These are phyloP conservation scores for Phenganax subtilis DNA, from an alignment of 92 coral and sea anemone species.

Conservation along the genomic window DNA sequence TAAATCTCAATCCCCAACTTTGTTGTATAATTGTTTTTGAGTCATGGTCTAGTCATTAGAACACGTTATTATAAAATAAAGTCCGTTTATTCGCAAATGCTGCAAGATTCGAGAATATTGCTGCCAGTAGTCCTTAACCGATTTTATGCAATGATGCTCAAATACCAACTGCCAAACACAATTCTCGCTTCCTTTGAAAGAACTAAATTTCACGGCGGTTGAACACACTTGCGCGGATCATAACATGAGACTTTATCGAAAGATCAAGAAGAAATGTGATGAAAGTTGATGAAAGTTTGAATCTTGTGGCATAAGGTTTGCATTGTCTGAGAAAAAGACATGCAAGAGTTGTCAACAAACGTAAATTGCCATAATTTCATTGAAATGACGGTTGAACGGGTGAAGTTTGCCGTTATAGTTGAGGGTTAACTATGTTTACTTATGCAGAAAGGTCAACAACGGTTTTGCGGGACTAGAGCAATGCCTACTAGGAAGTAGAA, in stretches of 20 bases:
- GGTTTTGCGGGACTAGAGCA: background rate
- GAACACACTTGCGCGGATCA: constrained; percentile 12
- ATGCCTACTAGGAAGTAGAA: background rate
- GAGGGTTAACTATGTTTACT: constrained; percentile 9
- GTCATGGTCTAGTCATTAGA: background rate
- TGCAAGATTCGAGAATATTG: background rate
- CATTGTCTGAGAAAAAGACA: background rate
- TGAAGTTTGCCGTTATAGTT: background rate
- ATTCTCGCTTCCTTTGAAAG: background rate
- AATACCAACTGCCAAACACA: constrained; percentile 17
- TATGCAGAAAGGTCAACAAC: constrained; percentile 21
- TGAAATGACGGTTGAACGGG: background rate
- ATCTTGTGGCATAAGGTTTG: background rate
- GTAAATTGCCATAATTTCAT: background rate
- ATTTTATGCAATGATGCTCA: background rate
- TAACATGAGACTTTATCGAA: background rate
- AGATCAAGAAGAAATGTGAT: constrained; percentile 2
- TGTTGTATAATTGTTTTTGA: background rate
- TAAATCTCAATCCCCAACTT: background rate
- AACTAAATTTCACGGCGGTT: constrained; percentile 13
- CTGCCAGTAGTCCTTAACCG: background rate
- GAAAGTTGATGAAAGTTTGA: background rate
- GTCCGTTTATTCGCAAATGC: background rate
- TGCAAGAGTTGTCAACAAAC: background rate
- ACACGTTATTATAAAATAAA: background rate